Evolutionary conservation across 2,888 invertebrate genomes (phyloP), one percentile per base, ranked within the genome.

Genomic region (Anoplius nigerrimus): DNA sequence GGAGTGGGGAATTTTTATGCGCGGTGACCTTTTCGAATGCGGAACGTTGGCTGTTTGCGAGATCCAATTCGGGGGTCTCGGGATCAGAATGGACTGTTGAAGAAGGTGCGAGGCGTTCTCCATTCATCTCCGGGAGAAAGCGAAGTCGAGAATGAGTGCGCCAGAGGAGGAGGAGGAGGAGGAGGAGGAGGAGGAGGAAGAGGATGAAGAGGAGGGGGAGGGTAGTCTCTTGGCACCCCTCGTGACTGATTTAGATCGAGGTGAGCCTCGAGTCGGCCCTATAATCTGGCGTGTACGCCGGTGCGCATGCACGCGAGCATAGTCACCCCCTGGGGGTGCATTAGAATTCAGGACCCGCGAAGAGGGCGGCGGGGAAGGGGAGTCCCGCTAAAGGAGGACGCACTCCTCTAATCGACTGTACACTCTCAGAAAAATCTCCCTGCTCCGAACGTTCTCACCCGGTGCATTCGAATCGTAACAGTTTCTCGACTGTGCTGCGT

Each of bases 161-260:
- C 48, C n/a, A 48, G 48, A 48, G 48, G 18, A 48, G 48, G 2
- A 45, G 45, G 2, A 16, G 11, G 16, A 45, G 11, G 48, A 18
- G 8, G 48, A 34, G 34, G 11, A 34, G 34, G 34, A 34, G 11
- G 34, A 48, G n/a, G 48, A 2, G 48, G 5, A 48, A n/a, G 18
- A 48, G 11, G 34, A 48, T 1, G 48, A 48, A 16, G 2, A 11
- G 34, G 48, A 48, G 13, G 48, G 48, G 16, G n/a, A 48, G 48
- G 18, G 48, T 16, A 48, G 18, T 13, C n/a, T 48, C 48, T 66
- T 58, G 46, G 64, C 70, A 74, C 73, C 60, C 63, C 74, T 71
- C 71, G 57, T 74, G 82, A 84, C 84, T 84, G 84, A 84, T 84
- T 84, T 84, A 82, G 84, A 84, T 83, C 82, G 79, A 81, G 78